Conservation (phyloP, 1,140 invertebrate species). For the Hycleus cichorii region DNA sequence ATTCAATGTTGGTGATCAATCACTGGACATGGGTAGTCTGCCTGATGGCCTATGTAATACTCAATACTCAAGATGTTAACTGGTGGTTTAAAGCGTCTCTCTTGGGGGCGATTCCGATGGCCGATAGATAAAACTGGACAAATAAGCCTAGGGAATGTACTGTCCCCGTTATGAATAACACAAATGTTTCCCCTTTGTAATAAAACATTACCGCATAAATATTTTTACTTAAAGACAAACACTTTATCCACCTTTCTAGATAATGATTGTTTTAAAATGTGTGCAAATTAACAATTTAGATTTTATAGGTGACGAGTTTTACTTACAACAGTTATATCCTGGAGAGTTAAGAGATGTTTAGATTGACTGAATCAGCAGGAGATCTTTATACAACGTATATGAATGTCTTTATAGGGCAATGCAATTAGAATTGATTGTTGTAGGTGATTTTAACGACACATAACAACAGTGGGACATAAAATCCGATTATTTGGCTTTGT, state of each 20-base stretch:
- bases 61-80: conserved; percentile 42
- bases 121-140: conserved; percentile 24
- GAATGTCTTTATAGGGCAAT: conserved; percentile 36
- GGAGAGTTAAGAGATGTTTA: conserved; percentile 35
- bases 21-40: conserved; percentile 32
- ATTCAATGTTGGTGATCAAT: conserved; percentile 37
- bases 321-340: conserved; percentile 32
- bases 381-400: conserved; percentile 33
- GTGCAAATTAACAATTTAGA: conserved; percentile 25
- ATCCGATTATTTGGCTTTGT: conserved; percentile 33
- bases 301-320: conserved; percentile 31
- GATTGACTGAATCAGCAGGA: conserved; percentile 33
- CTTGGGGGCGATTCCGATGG: conserved; percentile 33
- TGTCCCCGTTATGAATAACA: background rate
- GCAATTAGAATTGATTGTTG: conserved; percentile 42
- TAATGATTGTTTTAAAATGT: too few relatives aligned
- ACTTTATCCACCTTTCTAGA: too few relatives aligned
- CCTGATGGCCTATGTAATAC: conserved; percentile 41
- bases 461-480: conserved; percentile 34
- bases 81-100: conserved; percentile 39
- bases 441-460: conserved; percentile 38
- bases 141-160: conserved; percentile 10
- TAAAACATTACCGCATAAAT: too few relatives aligned
- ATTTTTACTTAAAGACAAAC: too few relatives aligned
- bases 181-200: too few relatives aligned